Base-by-base conservation (phyloP, 2,888 invertebrate species). In the Drosophila ezoana region DNA sequence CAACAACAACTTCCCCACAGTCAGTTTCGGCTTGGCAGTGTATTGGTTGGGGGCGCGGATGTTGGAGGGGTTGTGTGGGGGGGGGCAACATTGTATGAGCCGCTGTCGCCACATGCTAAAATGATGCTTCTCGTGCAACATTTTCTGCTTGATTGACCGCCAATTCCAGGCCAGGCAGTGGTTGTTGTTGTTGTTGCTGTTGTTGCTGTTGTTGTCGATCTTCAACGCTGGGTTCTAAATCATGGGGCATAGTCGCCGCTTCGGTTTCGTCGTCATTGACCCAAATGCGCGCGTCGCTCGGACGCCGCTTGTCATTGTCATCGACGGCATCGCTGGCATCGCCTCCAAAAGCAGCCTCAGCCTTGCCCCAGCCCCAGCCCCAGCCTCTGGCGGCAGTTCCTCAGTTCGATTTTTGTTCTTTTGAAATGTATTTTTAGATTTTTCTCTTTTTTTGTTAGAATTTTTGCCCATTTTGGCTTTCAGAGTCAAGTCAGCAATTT, bases 211-310 rank as follows among this genome's bases (percentile, higher is more conserved):
- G 54, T 53, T 72, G 61, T 54, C 48, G 56, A 47, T 79, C 76
- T 68, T 65, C 54, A 65, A 56, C 63, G 66, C 66, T 72, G 61
- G 86, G 76, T 82, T 83, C 88, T 87, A 83, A 82, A 87, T 79
- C 88, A 88, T 83, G 76, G 28, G 79, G 69, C 60, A 48, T 43
- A 76, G 67, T 60, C 68, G 68, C 64, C 85, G 88, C 71, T 79
- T 88, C 78, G 54, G 58, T 85, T 86, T 86, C 86, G 54, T 82
- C 88, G 86, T 86, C 89, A 86, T 89, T 86, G 86, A 86, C 86
- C 86, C 86, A 86, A 86, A 86, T 86, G 89, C 70, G 67, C 72
- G 74, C 85, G 76, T 76, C 87, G 87, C 47, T 83, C 69, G 83
- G 81, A 83, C 88, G 88, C 83, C 82, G 82, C 84, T 80, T 79